Evolutionary conservation across 2,113 vertebrate genomes (phyloP).

Genomic region (Mormoops blainvillei): DNA sequence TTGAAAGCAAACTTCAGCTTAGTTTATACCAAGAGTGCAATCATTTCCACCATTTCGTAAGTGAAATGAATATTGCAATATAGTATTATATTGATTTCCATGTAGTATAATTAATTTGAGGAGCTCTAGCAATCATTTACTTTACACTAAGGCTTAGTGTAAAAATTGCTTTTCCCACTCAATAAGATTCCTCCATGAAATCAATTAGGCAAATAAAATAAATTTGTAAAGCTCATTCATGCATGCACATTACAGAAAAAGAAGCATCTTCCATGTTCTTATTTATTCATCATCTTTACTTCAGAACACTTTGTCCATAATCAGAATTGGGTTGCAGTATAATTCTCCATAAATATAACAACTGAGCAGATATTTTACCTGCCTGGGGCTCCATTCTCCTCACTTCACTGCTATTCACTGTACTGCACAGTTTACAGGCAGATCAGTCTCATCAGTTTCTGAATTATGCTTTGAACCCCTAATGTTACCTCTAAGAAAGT

Average conservation of each 20-base stretch:
- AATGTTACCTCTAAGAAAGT: constrained; percentile 51
- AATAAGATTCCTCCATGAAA: constrained; percentile 1
- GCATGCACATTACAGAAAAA: not conserved
- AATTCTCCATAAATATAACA: constrained; percentile 24
- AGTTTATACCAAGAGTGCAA: not conserved
- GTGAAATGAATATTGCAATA: not conserved
- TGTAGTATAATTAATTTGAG: constrained; percentile 13
- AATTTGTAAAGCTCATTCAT: not conserved
- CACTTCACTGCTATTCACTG: constrained; percentile 44
- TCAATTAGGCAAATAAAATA: constrained; percentile 36
- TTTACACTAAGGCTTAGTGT: not conserved
- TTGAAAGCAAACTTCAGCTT: not conserved
- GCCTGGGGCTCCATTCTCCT: not conserved
- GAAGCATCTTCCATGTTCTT: not conserved
- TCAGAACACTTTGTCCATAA: not conserved
- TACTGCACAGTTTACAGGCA: constrained; percentile 9
- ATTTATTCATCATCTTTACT: not conserved
- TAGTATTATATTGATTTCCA: not conserved
- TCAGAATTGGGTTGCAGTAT: not conserved
- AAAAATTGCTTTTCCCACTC: not conserved
- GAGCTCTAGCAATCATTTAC: not conserved
- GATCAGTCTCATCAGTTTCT: constrained; percentile 56
- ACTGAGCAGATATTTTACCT: not conserved
- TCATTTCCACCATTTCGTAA: not conserved
- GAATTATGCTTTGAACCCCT: constrained; percentile 5